These are phyloP conservation scores for Caenorhabditis japonica DNA, from an alignment of 2,888 invertebrate species.

Conservation along the genomic window DNA sequence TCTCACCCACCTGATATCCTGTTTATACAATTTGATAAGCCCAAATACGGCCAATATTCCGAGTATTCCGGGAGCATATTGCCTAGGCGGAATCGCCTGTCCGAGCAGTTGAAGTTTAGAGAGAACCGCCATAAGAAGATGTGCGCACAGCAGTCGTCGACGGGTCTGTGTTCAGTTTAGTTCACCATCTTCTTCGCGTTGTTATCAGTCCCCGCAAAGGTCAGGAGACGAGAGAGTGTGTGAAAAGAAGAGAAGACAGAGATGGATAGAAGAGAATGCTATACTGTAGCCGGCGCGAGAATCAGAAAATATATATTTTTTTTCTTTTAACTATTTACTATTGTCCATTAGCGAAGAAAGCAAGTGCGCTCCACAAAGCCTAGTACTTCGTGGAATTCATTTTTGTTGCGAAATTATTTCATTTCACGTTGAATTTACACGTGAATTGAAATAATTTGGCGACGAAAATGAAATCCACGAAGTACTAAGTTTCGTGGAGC, in stretches of 20 bases:
- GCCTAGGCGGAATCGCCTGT: slow-evolving; percentile 42
- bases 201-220: slow-evolving; percentile 43
- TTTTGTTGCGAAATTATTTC: too few species aligned
- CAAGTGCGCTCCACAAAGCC: too few species aligned
- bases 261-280: slow-evolving; percentile 21
- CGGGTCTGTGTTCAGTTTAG: slow-evolving; percentile 22
- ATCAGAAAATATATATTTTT: slow-evolving; percentile 24
- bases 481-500: too few species aligned
- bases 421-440: too few species aligned
- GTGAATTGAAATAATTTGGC: too few species aligned
- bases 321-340: too few species aligned
- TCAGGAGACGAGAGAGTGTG: slow-evolving; percentile 23
- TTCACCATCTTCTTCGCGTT: slow-evolving; percentile 25
- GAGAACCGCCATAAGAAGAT: slow-evolving; percentile 51
- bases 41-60: slow-evolving; percentile 61
- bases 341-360: too few species aligned
- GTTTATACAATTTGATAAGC: slow-evolving; percentile 53
- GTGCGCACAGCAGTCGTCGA: slow-evolving; percentile 10
- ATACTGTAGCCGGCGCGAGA: slow-evolving; percentile 33
- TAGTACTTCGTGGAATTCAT: too few species aligned
- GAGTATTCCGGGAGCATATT: slow-evolving; percentile 63
- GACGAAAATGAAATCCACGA: too few species aligned
- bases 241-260: slow-evolving; percentile 10
- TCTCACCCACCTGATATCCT: slow-evolving; percentile 44
- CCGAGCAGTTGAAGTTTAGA: slow-evolving; percentile 57